Base-by-base conservation (phyloP, 2,888 invertebrate species). In the Branchipolynoe longqiensis region DNA sequence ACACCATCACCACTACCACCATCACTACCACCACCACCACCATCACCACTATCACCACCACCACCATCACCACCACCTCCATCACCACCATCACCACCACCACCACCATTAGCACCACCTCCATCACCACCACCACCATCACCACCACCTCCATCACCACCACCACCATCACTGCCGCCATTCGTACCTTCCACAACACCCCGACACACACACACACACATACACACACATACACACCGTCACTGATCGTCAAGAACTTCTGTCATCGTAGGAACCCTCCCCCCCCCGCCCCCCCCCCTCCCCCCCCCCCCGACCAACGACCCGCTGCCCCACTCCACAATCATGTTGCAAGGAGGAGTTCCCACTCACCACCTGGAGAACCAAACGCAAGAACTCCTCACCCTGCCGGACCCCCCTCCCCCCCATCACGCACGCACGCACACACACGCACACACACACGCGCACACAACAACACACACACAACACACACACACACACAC, bases 261-360 rank as follows among this genome's bases (percentile, higher is more conserved):
- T 56, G 22, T 3, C 3, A 56, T 22, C 56, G 25, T 22, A 22
- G 25, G 25, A 62, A 12, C 25, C 6, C 25, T 62, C 62, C 12
- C 62, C 62, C 62, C 62, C 31, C 28, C 62, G 31, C 62, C 25
- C 62, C 62, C 14, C 31, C n/a, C 25, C 62, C 28, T 25, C 78
- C 28, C 48, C 48, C 0, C 1, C 78, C 18, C 78, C 54, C 78
- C 12, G 48, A 38, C 2, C 36, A 38, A 33, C 36, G 22, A 33
- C 69, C 14, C 14, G 36, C 69, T 22, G 18, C 38, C 38, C 14
- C 3, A 0, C 28, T 28, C 22, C 22, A 28, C 62, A 28, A 48
- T n/a, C n/a, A n/a, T n/a, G n/a, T 48, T 62, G 62, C n/a, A 6
- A 14, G 73, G 6, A 8, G 38, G 25, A 40, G 31, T 1, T n/a